Base-by-base conservation (phyloP, 2,113 vertebrate species). In the human region DNA sequence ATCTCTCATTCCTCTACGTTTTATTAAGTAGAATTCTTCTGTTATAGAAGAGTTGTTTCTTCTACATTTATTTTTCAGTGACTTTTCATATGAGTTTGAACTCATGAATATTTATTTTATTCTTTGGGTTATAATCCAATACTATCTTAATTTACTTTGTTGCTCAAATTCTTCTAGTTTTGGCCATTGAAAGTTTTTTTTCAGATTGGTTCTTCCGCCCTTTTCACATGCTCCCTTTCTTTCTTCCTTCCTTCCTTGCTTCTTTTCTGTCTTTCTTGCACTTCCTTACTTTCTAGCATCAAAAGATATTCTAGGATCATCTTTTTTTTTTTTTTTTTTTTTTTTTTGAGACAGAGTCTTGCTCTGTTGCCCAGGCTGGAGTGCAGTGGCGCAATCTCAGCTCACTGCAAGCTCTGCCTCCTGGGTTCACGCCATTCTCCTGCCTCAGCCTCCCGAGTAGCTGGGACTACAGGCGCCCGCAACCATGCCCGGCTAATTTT, bases 111-210 rank as follows among this genome's bases (percentile, higher is more conserved):
- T 68, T 70, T 91, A 52, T 52, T 73, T 83, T 45, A 92, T 50
- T 96, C 40, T 88, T 89, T 92, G 57, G 25, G 18, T 72, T 91
- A 89, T 70, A 85, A 40, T n/a, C 9, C 25, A 85, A 48, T 76
- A 70, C 17, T 88, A 43, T 43, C 61, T 76, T 89, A 38, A 66
- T 85, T 61, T 79, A 68, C 8, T 73, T 92, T 66, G 5, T 76
- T 85, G 16, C 66, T 93, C 48, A 92, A 93, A 76, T 92, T 91
- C 25, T 81, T 90, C 91, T 59, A 95, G 35, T 50, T 89, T 73
- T 83, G 35, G 79, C 23, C 70, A 75, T 25, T 78, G n/a, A 1
- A 8, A 55, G 7, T 59, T 89, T 30, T 88, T 27, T 79, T 93
- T 86, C 59, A 86, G 4, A 72, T 25, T 78, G 45, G 40, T 38